Conservation (phyloP, 2,113 vertebrate genomes). For the cattle (Bos taurus) region ARS-UCD2.0 NC_037346.1:56689501-56690000, state of each 20-base stretch:
- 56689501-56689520: not conserved
- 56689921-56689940: not conserved
- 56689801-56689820: not conserved
- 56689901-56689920: not conserved
- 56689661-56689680: not conserved
- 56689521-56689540: not conserved
- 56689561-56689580: not conserved
- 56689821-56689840: not conserved
- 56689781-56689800: not conserved
- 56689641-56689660: not conserved
- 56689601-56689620: fast-evolving
- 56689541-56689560: not conserved
- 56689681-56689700: not conserved
- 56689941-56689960: not conserved
- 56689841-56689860: not conserved
- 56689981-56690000: not conserved
- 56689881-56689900: not conserved
- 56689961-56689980: not conserved
- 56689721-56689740: not conserved
- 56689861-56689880: not conserved
- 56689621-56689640: not conserved
- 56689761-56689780: not conserved
- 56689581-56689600: not conserved
- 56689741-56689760: not conserved
- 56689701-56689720: not conserved